Base-by-base conservation (phyloP, 1,140 invertebrate genomes). In the Scaptomyza pallida region DNA sequence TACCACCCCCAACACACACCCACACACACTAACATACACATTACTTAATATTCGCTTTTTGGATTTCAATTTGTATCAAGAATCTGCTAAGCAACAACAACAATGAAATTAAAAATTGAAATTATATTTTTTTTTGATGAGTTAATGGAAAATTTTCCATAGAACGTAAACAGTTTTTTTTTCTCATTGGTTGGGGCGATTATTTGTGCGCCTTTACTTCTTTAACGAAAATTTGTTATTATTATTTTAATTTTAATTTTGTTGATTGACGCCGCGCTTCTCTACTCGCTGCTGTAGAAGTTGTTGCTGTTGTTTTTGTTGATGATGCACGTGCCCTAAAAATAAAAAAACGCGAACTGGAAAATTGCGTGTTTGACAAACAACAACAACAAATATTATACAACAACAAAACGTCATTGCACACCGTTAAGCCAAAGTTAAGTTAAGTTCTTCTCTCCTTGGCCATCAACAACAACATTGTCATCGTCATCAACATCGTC, bases 191-290 rank as follows among this genome's bases (percentile, higher is more conserved):
- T 33, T 17, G 16, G 19, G 57, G 15, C 52, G 48, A 63, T 79
- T 79, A 75, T 78, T 82, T 81, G 56, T 51, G 60, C 57, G 57
- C 19, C n/a, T n/a, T n/a, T 70, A 37, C 57, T 65, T 65, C 26
- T 9, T 8, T 68, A 57, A 44, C 50, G 60, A 78, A 78, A 81
- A 78, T 81, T 86, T 88, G 82, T 88, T 86, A 68, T 74, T 85
- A 86, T 88, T 85, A 86, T 88, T 82, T 86, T 78, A 88, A 88
- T 86, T 88, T 78, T 63, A 80, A 75, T 88, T 71, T 71, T 72
- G 48, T 61, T 72, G 70, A 89, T 82, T 65, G 80, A 83, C 64
- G 74, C 61, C 67, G 70, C 33, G 45, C 44, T 45, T 60, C 57
- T 65, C 78, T n/a, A n/a, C n/a, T n/a, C n/a, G n/a, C n/a, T n/a